Evolutionary conservation across 2,888 invertebrate genomes (phyloP).

Genomic region (Apamea anceps): DNA sequence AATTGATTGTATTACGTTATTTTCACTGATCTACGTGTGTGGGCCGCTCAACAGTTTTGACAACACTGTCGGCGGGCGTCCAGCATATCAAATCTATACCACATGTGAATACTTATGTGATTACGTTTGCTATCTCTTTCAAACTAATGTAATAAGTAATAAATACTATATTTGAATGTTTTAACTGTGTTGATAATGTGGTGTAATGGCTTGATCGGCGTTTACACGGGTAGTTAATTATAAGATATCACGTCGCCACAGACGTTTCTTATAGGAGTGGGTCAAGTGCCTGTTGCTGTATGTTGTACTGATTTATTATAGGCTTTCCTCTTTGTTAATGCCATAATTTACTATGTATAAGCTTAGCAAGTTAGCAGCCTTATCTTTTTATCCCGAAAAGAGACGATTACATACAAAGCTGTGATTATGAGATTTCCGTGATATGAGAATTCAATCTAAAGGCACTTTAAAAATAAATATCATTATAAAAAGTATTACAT

Average conservation of each 20-base stretch:
- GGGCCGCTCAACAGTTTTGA: constrained; percentile 68
- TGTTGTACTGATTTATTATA: constrained; percentile 39
- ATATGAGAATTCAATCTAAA: not conserved
- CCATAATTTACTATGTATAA: constrained; percentile 12
- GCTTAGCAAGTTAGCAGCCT: constrained; percentile 11
- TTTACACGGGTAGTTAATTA: constrained; percentile 77
- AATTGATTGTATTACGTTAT: constrained; percentile 22
- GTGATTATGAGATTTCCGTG: constrained; percentile 11
- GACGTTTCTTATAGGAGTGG: constrained; percentile 37
- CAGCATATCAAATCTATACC: constrained; percentile 63
- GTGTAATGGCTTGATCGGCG: constrained; percentile 61
- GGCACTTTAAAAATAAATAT: no score
- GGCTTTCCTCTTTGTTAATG: not conserved
- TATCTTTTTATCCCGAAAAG: constrained; percentile 31
- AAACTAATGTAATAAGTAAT: constrained; percentile 36
- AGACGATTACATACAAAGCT: constrained; percentile 13
- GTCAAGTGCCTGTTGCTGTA: constrained; percentile 46
- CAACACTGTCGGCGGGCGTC: constrained; percentile 70
- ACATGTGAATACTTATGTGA: constrained; percentile 66
- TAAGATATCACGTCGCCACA: constrained; percentile 47
- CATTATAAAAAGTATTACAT: no score
- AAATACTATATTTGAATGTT: constrained; percentile 47
- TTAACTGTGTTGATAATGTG: constrained; percentile 28
- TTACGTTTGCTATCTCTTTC: constrained; percentile 39
- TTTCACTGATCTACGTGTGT: constrained; percentile 57